Base-by-base conservation (phyloP, 2,113 vertebrate species). In the Nanger granti region DNA sequence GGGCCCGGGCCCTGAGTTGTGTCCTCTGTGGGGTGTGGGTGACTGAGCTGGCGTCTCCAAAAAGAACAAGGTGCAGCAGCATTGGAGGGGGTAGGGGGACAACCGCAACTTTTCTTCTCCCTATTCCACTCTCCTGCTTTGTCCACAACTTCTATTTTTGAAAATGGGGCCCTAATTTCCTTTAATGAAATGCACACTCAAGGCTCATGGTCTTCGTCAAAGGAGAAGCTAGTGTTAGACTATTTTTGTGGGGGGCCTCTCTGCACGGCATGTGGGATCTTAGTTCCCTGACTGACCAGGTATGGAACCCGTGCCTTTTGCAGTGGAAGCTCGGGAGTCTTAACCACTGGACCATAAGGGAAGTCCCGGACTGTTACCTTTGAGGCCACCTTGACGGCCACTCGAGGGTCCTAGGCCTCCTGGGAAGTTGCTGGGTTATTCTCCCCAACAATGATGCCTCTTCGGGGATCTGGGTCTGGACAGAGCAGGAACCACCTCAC, bases 1-100 rank as follows among this genome's bases (percentile, higher is more conserved):
- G 6, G 24, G 8, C 54, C 13, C 1, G 2, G 24, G 41, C 31
- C 0, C 10, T 4, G 28, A 1, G 37, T 14, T 41, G 34, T 91
- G 87, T 82, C 85, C 80, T 91, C 15, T n/a, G 26, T 85, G 26
- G 41, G 13, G 13, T 37, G 2, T 2, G 9, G 54, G 59, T 8
- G 37, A 13, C 59, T 7, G 24, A 18, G 49, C 5, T 29, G 26
- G 18, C 1, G 17, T 34, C 79, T 66, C 49, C 12, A 4, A 18
- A 60, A 87, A 44, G 29, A 55, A 54, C 20, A 2, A 34, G 14
- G 29, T 12, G 1, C 44, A 0, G 3, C 18, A 62, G 29, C 20
- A 2, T 28, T 9, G 9, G 57, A 20, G 54, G 34, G 34, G 24
- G 10, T 1, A 13, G 7, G 17, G 49, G n/a, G 44, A 5, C n/a